Evolutionary conservation across 2,888 invertebrate genomes (phyloP).

Genomic region (Kuschelorhynchus macadamiae): DNA sequence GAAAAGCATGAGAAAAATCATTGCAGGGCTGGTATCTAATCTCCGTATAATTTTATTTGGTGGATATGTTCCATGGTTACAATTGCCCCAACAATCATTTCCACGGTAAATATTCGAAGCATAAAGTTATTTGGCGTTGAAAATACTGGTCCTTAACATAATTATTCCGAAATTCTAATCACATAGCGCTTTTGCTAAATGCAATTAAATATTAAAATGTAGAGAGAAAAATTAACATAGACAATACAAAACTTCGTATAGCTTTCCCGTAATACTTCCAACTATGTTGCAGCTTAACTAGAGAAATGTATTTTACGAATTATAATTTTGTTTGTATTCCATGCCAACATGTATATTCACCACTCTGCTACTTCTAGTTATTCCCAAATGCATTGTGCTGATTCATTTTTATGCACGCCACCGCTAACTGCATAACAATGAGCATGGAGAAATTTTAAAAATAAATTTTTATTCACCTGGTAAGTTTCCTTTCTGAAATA

Average conservation of each 20-base stretch:
- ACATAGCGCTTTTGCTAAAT: too few species aligned
- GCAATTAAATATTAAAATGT: too few species aligned
- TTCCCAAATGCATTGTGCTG: slow-evolving; percentile 45
- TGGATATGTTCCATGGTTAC: too few species aligned
- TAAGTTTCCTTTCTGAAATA: background rate
- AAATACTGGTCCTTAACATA: too few species aligned
- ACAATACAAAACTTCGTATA: background rate
- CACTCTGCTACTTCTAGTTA: slow-evolving; percentile 32
- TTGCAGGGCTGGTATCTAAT: too few species aligned
- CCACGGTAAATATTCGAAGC: too few species aligned
- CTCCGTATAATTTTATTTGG: too few species aligned
- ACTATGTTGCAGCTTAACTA: slow-evolving; percentile 14
- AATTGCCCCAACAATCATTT: too few species aligned
- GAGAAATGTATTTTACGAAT: slow-evolving; percentile 19
- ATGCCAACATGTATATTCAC: slow-evolving; percentile 36
- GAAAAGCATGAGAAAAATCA: too few species aligned
- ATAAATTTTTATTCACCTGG: slow-evolving; percentile 30
- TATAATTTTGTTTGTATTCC: slow-evolving; percentile 28
- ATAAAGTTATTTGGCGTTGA: too few species aligned
- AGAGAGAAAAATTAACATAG: too few species aligned
- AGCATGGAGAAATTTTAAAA: slow-evolving; percentile 35
- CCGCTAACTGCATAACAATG: slow-evolving; percentile 45
- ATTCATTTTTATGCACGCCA: slow-evolving; percentile 45
- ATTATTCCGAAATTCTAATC: too few species aligned
- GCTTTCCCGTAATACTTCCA: background rate